Base-by-base conservation (phyloP, 2,888 invertebrate species). In the Apamea sordens region DNA sequence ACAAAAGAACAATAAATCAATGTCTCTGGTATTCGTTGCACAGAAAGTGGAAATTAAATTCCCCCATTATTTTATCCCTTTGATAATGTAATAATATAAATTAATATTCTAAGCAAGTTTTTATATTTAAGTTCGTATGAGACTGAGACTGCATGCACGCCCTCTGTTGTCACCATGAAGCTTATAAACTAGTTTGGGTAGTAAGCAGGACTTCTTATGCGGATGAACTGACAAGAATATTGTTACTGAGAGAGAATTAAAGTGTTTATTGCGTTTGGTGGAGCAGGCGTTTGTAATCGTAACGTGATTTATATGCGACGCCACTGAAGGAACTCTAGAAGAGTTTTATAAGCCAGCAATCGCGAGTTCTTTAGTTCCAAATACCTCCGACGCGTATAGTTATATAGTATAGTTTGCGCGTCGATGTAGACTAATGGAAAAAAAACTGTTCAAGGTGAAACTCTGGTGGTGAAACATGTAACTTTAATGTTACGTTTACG, bases 101-200 rank as follows among this genome's bases (percentile, higher is more conserved):
- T 56, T n/a, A n/a, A 76, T 84, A 85, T 89, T 88, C 65, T 90
- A 89, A 86, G 89, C 90, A 85, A 87, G 84, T 73, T 88, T 90
- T 89, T 90, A 86, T 88, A 89, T 89, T 89, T 90, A 91, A 90
- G 89, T 90, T 92, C 89, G 91, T 90, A 85, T 89, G 90, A 93
- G 93, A 94, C 93, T 94, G 93, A 93, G 83, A 89, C 89, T 90
- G 89, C 87, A 84, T 83, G 74, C 85, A 80, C 85, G 89, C 89
- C 90, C 86, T 90, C 82, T 88, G 76, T 77, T 84, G 74, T 75
- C 80, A 73, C 71, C 76, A 53, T 65, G 32, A 74, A 71, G 73
- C 80, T 82, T 86, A 32, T 41, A 41, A 72, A 78, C 63, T 73
- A 76, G 79, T 72, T 78, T 77, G 88, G 83, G 79, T 81, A 67